A percentile compares a stretch with the other conserved stretches of the same genome.
Conservation (phyloP, 2,797 vertebrate genomes). For the Melanitta fusca region DNA sequence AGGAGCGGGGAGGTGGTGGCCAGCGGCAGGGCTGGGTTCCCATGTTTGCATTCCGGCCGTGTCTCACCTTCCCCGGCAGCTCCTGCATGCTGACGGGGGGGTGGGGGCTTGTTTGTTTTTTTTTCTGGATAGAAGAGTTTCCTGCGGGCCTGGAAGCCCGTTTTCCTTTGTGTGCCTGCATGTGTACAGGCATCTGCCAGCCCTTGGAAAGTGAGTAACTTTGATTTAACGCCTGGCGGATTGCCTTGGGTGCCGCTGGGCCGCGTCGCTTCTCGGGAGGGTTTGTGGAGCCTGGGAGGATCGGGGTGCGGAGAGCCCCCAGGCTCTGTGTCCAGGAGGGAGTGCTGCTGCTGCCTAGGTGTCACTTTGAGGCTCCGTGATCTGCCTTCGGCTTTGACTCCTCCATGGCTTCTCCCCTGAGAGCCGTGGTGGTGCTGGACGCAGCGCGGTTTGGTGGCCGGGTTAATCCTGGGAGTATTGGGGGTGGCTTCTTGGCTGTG, state of each 20-base stretch:
- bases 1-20: background rate
- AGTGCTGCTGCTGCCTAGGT: background rate
- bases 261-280: background rate
- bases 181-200: background rate
- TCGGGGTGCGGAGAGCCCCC: accelerated
- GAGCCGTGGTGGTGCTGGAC: background rate
- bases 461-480: accelerated
- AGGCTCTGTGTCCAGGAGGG: background rate
- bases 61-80: conserved; percentile 35
- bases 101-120: background rate
- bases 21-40: background rate
- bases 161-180: background rate
- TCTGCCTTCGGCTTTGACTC: background rate
- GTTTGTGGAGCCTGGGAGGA: background rate
- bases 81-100: background rate
- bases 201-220: conserved; percentile 37
- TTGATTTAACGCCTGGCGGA: background rate
- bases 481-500: background rate
- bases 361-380: background rate
- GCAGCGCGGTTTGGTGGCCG: accelerated
- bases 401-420: background rate
- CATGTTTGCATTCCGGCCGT: conserved; percentile 19
- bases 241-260: accelerated
- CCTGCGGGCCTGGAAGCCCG: background rate
- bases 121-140: conserved; percentile 9